Base-by-base conservation (phyloP, 2,888 invertebrate species). In the Ornithoptera alexandrae region DNA sequence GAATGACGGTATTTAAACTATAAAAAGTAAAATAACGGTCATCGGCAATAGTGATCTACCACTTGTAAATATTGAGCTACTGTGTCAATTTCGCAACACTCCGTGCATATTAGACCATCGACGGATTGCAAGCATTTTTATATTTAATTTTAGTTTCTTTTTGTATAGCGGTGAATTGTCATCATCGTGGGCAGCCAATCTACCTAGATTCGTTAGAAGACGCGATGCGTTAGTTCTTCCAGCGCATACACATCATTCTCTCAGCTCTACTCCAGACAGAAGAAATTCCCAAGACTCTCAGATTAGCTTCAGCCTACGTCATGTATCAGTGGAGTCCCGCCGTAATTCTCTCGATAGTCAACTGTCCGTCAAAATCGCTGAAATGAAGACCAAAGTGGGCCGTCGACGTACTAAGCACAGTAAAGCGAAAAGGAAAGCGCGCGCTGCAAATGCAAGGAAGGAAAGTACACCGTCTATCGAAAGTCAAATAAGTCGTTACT, bases 341-440 rank as follows among this genome's bases (percentile, higher is more conserved):
- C 93, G 97, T 58, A 97, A 97, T 85, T 97, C 97, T 0, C 94
- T 97, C 22, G 98, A 98, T 81, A 97, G 97, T 66, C 97, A 97
- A 80, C 93, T 96, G 63, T 97, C 97, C 0, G 96, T 97, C 0
- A 97, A 97, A 86, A 96, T 97, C 62, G 96, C 97, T 0, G 97
- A 97, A 85, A 93, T 97, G 92, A 97, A 96, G 80, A 96, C 96
- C 3, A 96, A 96, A 82, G 92, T 92, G 0, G 93, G 94, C 10
- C 90, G 94, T 0, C 88, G 90, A 67, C 90, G 93, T 59, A 85
- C 89, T 5, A 93, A 92, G 75, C 88, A 90, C 76, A 86, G 78
- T 79, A 93, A 89, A 71, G 86, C 90, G 67, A 84, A 90, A 83
- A 77, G 92, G 74, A 82, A 93, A 82, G 79, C 92, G 70, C 81